These are phyloP conservation scores for Solea senegalensis DNA, from an alignment of 2,113 vertebrate genomes.

Conservation along the genomic window DNA sequence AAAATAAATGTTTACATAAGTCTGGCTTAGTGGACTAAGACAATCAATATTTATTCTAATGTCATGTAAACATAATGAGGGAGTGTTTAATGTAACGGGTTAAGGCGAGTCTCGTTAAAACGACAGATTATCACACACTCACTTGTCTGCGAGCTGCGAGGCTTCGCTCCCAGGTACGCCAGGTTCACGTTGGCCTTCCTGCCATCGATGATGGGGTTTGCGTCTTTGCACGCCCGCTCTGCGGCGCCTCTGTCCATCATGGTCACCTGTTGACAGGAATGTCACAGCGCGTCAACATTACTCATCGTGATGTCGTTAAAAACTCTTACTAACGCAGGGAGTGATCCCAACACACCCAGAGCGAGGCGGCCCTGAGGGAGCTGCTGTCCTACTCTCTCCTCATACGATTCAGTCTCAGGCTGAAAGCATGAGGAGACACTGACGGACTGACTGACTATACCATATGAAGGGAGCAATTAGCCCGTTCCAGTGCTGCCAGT, in stretches of 20 bases:
- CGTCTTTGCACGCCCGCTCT: constrained; percentile 93
- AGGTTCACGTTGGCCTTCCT: constrained; percentile 97
- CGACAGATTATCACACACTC: constrained; percentile 53
- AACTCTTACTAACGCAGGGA: neutral
- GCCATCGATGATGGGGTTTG: constrained; percentile 96
- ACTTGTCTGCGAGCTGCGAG: constrained; percentile 91
- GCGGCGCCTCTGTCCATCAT: constrained; percentile 92
- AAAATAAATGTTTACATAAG: too few species aligned
- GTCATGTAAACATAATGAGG: too few species aligned
- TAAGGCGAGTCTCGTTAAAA: too few species aligned
- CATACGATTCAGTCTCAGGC: constrained; percentile 28
- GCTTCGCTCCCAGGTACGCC: constrained; percentile 94
- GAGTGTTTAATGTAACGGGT: too few species aligned
- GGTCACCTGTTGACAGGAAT: constrained; percentile 85
- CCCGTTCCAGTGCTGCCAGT: constrained; percentile 28
- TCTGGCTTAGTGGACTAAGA: too few species aligned
- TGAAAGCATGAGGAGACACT: constrained; percentile 28
- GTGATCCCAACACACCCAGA: constrained; percentile 12
- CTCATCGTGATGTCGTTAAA: neutral
- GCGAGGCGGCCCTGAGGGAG: constrained; percentile 6
- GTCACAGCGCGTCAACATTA: neutral
- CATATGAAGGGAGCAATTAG: constrained; percentile 2
- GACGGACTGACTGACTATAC: neutral
- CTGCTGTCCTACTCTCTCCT: constrained; percentile 35
- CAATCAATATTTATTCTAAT: too few species aligned